Evolutionary conservation across 2,113 vertebrate species (phyloP), one percentile per base, ranked within the genome.

Genomic region (Acanthochromis polyacanthus): DNA sequence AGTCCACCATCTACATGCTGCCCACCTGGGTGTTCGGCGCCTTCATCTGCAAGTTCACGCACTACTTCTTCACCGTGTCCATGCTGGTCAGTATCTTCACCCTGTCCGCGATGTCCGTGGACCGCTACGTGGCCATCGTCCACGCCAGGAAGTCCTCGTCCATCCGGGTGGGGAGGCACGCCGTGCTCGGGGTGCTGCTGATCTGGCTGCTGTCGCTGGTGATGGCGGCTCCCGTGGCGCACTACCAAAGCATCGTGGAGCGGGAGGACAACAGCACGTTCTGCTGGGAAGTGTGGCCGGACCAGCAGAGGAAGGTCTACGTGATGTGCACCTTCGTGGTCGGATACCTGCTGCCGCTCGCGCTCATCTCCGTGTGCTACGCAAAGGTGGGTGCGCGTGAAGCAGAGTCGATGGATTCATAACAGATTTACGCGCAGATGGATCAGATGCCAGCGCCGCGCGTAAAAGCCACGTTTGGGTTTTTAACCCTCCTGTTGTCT

Each of bases 1-100:
- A 99, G 92, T 95, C 97, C 81, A 97, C 96, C 0, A 96, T 98
- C 81, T 99, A 99, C 5, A 94, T 95, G 81, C 92, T 97, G 75
- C 96, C 96, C 81, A 95, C 93, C 3, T 99, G 97, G 97, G 95
- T 96, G 71, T 93, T 98, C 77, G 97, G 97, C 0, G 96, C 96
- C 10, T 98, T 98, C 89, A 93, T 96, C 82, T 99, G 97, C 95
- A 99, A 97, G 89, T 97, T 98, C 75, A 95, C 88, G 11, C 97
- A 99, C 89, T 98, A 97, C 84, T 97, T 98, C 90, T 98, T 98
- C 91, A 99, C 97, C 0, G 95, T 98, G 22, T 98, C 97, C 64
- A 97, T 98, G 97, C 89, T 99, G 85, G 97, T 99, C 82, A 99
- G 97, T 88, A 95, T 98, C 64, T 99, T 99, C 91, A 98, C 97